Base-by-base conservation (phyloP, 2,888 invertebrate species). In the Glyphotaelius pellucidus region DNA sequence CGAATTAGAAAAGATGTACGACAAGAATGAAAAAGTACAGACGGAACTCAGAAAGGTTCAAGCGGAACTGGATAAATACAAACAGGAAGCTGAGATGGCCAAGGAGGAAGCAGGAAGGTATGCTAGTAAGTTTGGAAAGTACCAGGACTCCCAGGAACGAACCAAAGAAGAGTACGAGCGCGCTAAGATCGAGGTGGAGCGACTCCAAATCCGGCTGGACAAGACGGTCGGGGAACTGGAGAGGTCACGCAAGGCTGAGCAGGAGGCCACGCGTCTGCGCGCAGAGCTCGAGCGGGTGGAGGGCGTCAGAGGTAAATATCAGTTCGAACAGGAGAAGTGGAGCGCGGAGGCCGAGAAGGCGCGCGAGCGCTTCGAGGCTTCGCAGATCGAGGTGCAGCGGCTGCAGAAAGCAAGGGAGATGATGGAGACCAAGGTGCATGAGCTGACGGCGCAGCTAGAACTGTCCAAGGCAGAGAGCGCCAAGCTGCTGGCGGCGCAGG, bases 1-100 rank as follows among this genome's bases (percentile, higher is more conserved):
- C 90, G 99, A 99, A 95, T 96, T 98, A 85, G 99, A 99, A 94
- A 99, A 98, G 95, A 97, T 98, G 96, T 98, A 98, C 94, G 99
- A 99, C 94, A 98, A 98, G 94, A 98, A 98, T 94, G 99, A 99
- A 94, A 98, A 98, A 94, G 97, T 97, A 91, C 98, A 98, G 94
- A 96, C 97, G 19, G 99, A 99, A 94, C 96, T 98, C 93, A 96
- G 98, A 93, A 97, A 98, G 94, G 97, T 98, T 15, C 98, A 98
- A 94, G 97, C 97, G 1, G 98, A 98, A 94, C 96, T 98, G 90
- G 98, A 97, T 92, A 96, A 97, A 94, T 95, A 97, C 32, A 96
- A 97, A 92, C 95, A 96, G 93, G 98, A 98, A 93, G 97, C 97
- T 2, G 98, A 98, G 94, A 97, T 97, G 85, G 97, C 98, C 11